Evolutionary conservation across 1,140 invertebrate genomes (phyloP).

Genomic region (Dufourea novaeangliae): DNA sequence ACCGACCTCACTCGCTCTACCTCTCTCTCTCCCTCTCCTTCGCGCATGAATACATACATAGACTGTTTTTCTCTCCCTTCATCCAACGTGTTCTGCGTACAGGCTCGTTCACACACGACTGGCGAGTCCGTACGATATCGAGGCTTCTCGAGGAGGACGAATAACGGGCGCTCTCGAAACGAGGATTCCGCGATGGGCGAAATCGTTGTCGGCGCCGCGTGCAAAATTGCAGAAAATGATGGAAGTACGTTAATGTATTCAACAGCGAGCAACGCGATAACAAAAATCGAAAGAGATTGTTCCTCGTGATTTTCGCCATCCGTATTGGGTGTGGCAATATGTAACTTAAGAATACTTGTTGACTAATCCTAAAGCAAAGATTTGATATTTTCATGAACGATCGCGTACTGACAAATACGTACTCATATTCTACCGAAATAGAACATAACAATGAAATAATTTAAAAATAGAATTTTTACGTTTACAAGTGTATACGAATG

Average conservation of each 20-base stretch:
- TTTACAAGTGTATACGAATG: neutral
- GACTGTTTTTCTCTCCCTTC: slow-evolving; percentile 25
- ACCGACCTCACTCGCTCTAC: neutral
- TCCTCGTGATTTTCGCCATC: neutral
- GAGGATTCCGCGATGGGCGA: slow-evolving; percentile 55
- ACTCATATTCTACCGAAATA: no score
- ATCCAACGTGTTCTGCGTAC: slow-evolving; percentile 52
- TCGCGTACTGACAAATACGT: no score
- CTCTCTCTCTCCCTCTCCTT: neutral
- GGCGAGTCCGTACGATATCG: slow-evolving; percentile 44
- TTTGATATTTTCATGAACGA: no score
- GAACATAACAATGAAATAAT: no score
- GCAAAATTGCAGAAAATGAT: slow-evolving; percentile 49
- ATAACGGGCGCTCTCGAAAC: slow-evolving; percentile 59
- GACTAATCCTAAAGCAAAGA: no score
- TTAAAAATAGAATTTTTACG: no score
- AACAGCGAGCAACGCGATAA: slow-evolving; percentile 5
- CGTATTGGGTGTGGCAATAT: slow-evolving; percentile 38
- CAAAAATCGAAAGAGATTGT: slow-evolving; percentile 7
- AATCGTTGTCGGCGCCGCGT: slow-evolving; percentile 46
- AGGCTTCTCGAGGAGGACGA: slow-evolving; percentile 65
- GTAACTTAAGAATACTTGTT: neutral
- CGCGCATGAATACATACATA: neutral
- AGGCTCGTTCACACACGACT: slow-evolving; percentile 59
- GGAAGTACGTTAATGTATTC: slow-evolving; percentile 43